phyloP scores from a whole-genome alignment of 2,888 invertebrate genomes.

The Melolontha melolontha region DNA sequence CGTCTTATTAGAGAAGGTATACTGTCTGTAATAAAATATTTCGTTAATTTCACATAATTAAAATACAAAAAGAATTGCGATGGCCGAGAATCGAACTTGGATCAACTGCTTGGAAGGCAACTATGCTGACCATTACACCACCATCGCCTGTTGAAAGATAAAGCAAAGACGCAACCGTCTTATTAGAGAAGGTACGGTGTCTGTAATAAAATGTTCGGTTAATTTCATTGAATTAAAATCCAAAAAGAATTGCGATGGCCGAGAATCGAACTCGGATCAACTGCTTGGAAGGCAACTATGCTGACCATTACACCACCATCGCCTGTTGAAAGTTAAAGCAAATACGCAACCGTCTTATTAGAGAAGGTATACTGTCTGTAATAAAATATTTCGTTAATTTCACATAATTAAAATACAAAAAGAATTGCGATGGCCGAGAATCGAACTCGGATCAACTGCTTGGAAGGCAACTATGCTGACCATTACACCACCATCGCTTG shows the following conservation, averaged over 20 bases:
- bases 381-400: no score
- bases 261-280: slow-evolving; percentile 67
- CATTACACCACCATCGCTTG: slow-evolving; percentile 65
- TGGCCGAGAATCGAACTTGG: slow-evolving; percentile 67
- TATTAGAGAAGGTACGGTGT: slow-evolving; percentile 33
- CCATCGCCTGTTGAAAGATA: slow-evolving; percentile 59
- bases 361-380: no score
- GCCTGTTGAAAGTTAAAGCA: slow-evolving; percentile 51
- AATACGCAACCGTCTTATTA: no score
- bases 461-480: slow-evolving; percentile 67
- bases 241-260: slow-evolving; percentile 61
- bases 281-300: slow-evolving; percentile 67
- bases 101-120: slow-evolving; percentile 67
- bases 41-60: no score
- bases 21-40: no score
- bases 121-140: slow-evolving; percentile 67
- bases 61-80: slow-evolving; percentile 54
- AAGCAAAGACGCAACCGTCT: no score
- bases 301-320: slow-evolving; percentile 67
- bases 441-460: slow-evolving; percentile 67
- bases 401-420: no score
- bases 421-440: slow-evolving; percentile 64
- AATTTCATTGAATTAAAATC: no score
- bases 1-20: slow-evolving; percentile 47
- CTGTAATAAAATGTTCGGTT: no score